Evolutionary conservation across 2,797 vertebrate species (phyloP).

Genomic region (Karalla daura): DNA sequence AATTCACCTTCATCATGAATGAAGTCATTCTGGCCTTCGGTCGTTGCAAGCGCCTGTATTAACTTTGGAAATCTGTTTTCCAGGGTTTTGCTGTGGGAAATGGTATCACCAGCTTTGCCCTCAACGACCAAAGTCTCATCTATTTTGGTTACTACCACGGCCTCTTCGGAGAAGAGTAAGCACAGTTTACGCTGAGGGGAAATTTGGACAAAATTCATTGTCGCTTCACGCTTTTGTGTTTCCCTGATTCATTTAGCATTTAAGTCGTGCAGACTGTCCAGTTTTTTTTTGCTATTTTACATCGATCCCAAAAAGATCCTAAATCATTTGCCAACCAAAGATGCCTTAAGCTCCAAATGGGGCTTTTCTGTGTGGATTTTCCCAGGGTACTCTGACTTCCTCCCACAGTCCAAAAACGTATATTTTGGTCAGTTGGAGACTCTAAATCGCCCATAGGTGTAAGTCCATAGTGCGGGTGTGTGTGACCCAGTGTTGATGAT

Average conservation of each 20-base stretch:
- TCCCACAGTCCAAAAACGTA: too few species aligned
- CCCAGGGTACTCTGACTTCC: too few species aligned
- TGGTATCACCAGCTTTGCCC: conserved; percentile 78
- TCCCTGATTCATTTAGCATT: background rate
- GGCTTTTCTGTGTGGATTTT: too few species aligned
- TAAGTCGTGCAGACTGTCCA: background rate
- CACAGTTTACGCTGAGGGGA: conserved; percentile 4
- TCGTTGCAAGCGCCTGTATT: background rate
- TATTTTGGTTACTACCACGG: conserved; percentile 86
- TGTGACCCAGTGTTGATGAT: too few species aligned
- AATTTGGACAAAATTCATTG: background rate
- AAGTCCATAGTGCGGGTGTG: too few species aligned
- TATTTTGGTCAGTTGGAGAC: too few species aligned
- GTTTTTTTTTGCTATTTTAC: background rate
- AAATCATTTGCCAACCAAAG: too few species aligned
- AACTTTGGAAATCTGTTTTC: background rate
- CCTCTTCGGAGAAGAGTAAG: conserved; percentile 85
- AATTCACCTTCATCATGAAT: background rate
- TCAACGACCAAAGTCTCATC: conserved; percentile 82
- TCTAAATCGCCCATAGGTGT: too few species aligned
- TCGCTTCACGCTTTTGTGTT: background rate
- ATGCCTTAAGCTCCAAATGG: too few species aligned
- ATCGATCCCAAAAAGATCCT: too few species aligned
- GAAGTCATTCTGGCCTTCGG: background rate
- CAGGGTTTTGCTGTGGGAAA: conserved; percentile 87